These are phyloP conservation scores for Microplitis mediator DNA, from an alignment of 1,140 invertebrate species.

Conservation along the genomic window DNA sequence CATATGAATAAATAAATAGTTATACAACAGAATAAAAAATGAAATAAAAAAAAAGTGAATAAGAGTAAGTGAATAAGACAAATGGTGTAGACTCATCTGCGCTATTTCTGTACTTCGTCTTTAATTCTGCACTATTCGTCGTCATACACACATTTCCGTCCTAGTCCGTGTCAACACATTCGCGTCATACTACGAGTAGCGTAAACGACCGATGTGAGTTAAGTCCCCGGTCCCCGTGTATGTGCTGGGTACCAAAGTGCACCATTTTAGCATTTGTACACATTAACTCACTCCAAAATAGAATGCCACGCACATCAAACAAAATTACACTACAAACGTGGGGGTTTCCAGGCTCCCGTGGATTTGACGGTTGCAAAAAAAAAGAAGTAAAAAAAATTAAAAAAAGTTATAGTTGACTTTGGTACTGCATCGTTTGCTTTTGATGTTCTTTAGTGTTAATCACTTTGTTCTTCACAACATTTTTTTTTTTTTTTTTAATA, in stretches of 20 bases:
- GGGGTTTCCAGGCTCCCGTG: neutral
- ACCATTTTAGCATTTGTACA: conserved; percentile 34
- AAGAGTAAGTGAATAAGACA: neutral
- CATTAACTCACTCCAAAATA: conserved; percentile 51
- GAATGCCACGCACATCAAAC: conserved; percentile 49
- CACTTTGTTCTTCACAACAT: neutral
- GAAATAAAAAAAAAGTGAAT: neutral
- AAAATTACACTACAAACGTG: conserved; percentile 40
- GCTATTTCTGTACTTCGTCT: conserved; percentile 25
- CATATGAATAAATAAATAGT: neutral
- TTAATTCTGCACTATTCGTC: neutral
- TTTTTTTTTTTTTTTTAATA: neutral
- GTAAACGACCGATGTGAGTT: neutral
- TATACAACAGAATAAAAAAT: neutral
- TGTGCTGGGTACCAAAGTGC: conserved; percentile 38
- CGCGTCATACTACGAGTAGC: neutral
- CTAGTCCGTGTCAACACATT: neutral
- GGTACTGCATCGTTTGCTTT: neutral
- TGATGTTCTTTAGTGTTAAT: neutral
- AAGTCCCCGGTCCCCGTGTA: neutral
- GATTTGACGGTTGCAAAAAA: neutral
- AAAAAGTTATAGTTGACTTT: neutral
- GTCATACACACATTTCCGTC: neutral
- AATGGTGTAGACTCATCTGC: conserved; percentile 28
- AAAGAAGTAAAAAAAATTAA: neutral